Percentiles rank a stretch among this genome's conserved stretches.
Conservation (phyloP, 30 jellyfish, hydroid and myxozoan genomes). For the Sanderia malayensis region DNA sequence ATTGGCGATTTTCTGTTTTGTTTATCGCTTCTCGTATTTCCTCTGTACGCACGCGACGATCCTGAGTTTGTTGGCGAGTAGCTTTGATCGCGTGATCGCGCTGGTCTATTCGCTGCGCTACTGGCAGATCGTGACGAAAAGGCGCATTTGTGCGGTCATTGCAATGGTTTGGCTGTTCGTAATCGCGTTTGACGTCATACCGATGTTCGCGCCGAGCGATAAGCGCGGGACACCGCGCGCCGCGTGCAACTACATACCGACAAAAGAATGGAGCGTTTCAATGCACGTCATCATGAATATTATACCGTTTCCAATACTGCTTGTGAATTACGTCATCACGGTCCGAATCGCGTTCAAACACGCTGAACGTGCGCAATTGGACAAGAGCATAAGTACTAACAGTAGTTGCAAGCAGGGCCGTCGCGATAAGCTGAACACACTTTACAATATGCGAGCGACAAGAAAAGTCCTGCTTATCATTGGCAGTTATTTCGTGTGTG, state of each 20-base stretch:
- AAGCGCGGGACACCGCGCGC: constrained; percentile 11
- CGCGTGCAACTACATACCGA: constrained; percentile 63
- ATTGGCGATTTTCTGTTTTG: constrained; percentile 52
- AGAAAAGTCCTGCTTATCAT: constrained; percentile 54
- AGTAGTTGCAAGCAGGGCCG: constrained; percentile 13
- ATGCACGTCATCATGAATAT: constrained; percentile 63
- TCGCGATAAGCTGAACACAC: constrained; percentile 20
- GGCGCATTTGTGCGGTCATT: constrained; percentile 8
- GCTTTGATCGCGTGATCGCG: constrained; percentile 52
- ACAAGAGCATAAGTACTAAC: neutral
- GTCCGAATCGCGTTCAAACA: constrained; percentile 66
- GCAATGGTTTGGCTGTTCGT: constrained; percentile 47
- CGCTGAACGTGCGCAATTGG: constrained; percentile 16
- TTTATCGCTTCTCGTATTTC: constrained; percentile 71
- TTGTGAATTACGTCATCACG: constrained; percentile 47
- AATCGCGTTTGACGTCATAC: constrained; percentile 63
- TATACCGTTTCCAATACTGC: constrained; percentile 64
- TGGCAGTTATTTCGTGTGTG: constrained; percentile 70
- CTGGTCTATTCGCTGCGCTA: constrained; percentile 53
- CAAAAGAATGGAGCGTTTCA: constrained; percentile 64
- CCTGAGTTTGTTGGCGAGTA: constrained; percentile 49
- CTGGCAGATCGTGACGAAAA: constrained; percentile 44
- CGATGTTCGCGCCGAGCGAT: constrained; percentile 29
- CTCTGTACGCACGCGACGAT: constrained; percentile 67
- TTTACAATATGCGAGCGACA: constrained; percentile 72